Evolutionary conservation across 35 echinoderm and acorn worm species (phyloP), one percentile per base, ranked within the genome.

Genomic region (Stichopus chloronotus): DNA sequence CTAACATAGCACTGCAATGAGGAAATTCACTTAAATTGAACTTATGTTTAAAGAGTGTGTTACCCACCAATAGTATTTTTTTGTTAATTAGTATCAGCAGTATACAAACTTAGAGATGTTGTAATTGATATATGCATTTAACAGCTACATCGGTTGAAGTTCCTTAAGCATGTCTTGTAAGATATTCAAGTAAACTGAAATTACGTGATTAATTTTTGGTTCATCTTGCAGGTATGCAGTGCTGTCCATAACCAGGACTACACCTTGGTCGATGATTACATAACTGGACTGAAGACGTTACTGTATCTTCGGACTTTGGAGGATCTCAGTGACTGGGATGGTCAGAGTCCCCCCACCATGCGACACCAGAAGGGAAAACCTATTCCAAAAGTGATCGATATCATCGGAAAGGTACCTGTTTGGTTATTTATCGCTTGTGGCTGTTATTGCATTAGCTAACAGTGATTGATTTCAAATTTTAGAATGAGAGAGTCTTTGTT

Each of bases 191-290:
- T 43, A 43, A 43, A 43, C 30, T 43, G 30, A 65, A 65, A 11
- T 19, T 4, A 65, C 4, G 19, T 17, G 61, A 65, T 65, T 65
- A 14, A 65, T 65, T 92, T 83, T 92, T 11, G 57, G 59, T 21
- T 7, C 17, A 30, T 58, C 23, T 91, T 22, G 52, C 88, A 99
- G 97, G 95, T 99, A 56, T 96, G 97, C 92, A 99, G 97, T 92
- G 95, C 97, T 6, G 79, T 99, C 19, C 97, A 99, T 85, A 99
- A 99, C 94, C 97, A 99, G 56, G 97, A 99, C 57, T 99, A 94
- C 72, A 99, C 97, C 14, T 76, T 99, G 72, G 94, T 96, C 13
- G 97, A 99, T 76, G 97, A 99, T 77, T 99, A 99, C 94, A 90
- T 95, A n/a, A 90, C 94, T 52, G 97, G 97, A 1, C 84, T 99